phyloP scores from a whole-genome alignment of 2,113 vertebrate species.

The Suricata suricatta region DNA sequence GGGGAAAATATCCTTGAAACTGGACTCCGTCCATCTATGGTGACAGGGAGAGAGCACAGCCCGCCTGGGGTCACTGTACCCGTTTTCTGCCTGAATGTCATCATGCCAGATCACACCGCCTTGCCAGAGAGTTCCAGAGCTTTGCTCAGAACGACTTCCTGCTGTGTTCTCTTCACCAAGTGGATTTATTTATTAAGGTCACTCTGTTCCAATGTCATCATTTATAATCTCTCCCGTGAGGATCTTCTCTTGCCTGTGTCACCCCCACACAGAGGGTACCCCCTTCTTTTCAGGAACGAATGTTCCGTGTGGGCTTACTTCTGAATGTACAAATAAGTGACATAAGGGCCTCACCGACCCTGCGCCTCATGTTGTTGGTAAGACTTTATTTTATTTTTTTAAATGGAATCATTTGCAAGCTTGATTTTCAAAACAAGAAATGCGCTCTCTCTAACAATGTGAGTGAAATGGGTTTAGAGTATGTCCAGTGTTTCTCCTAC shows the following conservation, averaged over 20 bases:
- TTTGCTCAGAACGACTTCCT: constrained; percentile 28
- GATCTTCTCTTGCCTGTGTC: background rate
- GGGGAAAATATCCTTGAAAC: background rate
- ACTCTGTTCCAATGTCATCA: background rate
- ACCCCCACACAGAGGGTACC: background rate
- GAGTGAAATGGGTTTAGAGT: constrained; percentile 56
- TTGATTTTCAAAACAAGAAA: constrained; percentile 57
- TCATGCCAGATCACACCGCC: background rate
- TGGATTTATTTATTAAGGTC: constrained; percentile 37
- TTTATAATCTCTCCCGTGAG: constrained; percentile 7
- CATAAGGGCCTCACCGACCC: background rate
- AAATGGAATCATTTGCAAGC: constrained; percentile 36
- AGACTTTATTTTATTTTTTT: constrained; percentile 18
- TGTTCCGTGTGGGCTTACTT: background rate
- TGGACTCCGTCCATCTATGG: background rate
- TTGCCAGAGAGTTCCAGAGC: background rate
- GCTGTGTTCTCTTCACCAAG: background rate
- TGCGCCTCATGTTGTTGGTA: constrained; percentile 13
- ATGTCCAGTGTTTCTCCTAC: constrained; percentile 39
- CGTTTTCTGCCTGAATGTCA: background rate
- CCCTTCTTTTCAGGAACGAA: background rate
- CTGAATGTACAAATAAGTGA: background rate
- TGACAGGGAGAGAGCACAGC: background rate
- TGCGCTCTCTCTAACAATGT: constrained; percentile 27
- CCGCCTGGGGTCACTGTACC: background rate